Percentiles rank a stretch among this genome's conserved stretches.
Conservation (phyloP, 2,113 vertebrate genomes). For the Tyrannus savana region DNA sequence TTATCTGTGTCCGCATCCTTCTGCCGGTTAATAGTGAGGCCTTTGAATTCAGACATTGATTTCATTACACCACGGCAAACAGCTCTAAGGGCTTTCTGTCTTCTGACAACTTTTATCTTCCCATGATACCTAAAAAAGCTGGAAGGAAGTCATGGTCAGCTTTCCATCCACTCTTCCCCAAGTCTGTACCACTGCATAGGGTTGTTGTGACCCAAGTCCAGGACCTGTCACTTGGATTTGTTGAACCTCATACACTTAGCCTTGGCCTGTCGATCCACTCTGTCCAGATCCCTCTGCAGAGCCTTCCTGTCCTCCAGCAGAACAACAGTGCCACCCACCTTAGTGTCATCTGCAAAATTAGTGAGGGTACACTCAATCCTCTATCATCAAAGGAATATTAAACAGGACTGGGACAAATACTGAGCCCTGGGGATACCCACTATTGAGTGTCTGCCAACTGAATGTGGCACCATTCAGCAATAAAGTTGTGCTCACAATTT, state of each 20-base stretch:
- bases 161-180: not conserved
- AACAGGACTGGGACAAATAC: not conserved
- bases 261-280: not conserved
- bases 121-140: not conserved
- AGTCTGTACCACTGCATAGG: not conserved
- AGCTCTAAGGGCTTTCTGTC: not conserved
- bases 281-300: not conserved
- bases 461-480: not conserved
- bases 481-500: not conserved
- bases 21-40: not conserved
- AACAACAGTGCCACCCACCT: rapidly evolving
- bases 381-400: not conserved
- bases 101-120: not conserved
- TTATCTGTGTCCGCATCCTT: not conserved
- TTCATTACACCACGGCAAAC: not conserved
- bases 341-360: not conserved
- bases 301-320: not conserved
- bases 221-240: not conserved
- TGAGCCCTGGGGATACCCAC: not conserved
- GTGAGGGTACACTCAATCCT: not conserved
- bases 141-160: not conserved
- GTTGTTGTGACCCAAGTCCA: not conserved
- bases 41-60: not conserved
- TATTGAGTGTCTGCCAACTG: not conserved
- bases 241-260: not conserved